Evolutionary conservation across 2,797 vertebrate genomes (phyloP), one percentile per base, ranked within the genome.

Genomic region (Acrossocheilus wenchowensis): DNA sequence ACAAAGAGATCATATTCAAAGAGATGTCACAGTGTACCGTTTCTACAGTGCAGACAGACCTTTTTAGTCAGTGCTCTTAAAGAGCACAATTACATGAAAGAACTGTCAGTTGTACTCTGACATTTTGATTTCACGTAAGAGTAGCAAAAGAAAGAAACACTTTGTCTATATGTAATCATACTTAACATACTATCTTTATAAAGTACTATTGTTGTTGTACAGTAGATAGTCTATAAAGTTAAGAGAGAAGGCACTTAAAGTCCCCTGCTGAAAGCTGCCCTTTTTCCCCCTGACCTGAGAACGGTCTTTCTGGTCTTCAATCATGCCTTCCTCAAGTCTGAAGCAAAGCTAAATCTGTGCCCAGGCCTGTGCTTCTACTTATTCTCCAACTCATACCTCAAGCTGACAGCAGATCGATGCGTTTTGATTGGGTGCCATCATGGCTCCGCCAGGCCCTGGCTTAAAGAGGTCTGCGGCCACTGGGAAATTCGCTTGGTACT

Each of bases 351-450:
- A 78, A 81, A 86, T 60, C 77, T 83, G 81, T 11, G 2, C 75
- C 36, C 41, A 68, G 84, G 78, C 48, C 84, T 57, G 84, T 62
- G 78, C 77, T 86, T 75, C 81, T 75, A 77, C 50, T 75, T 84
- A 41, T 85, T 69, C 83, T 84, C 83, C 43, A 74, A 50, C 83
- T 30, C 69, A 73, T 82, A 81, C 72, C 82, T 87, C 73, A 81
- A 54, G 83, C 54, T 82, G 88, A 89, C 86, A 77, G 87, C 52
- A 43, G 87, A 89, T 90, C 84, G 66, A 88, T 91, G 81, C 5
- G 48, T 87, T 89, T 88, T 86, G 88, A 85, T 87, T 88, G 80
- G 85, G 57, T 82, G 84, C 81, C 71, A 82, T 88, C 86, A 86
- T 68, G 60, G 57, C 81, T 81, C 86, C 69, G 48, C 80, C 89